Evolutionary conservation across 2,888 invertebrate genomes (phyloP).

Genomic region (Troides aeacus): DNA sequence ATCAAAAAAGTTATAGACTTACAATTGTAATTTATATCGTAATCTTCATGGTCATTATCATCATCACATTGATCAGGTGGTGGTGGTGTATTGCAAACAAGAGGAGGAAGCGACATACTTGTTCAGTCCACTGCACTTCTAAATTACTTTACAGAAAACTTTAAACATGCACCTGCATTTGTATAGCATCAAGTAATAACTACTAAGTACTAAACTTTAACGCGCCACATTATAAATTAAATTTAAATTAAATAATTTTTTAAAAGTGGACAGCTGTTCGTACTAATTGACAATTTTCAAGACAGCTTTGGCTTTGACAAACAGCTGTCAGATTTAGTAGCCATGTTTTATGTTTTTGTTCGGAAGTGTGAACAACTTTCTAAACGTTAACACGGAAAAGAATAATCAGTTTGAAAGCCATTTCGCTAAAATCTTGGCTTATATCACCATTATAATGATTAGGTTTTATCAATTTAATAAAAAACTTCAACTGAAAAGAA

Average conservation of each 20-base stretch:
- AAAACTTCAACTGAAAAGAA: too few relatives aligned
- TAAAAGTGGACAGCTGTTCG: slow-evolving; percentile 68
- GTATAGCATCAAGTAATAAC: not conserved
- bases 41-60: slow-evolving; percentile 79
- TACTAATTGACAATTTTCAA: slow-evolving; percentile 62
- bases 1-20: slow-evolving; percentile 41
- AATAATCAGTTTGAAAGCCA: too few relatives aligned
- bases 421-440: too few relatives aligned
- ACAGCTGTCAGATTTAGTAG: slow-evolving; percentile 35
- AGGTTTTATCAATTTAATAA: too few relatives aligned
- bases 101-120: slow-evolving; percentile 83
- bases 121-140: slow-evolving; percentile 25
- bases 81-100: slow-evolving; percentile 84
- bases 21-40: slow-evolving; percentile 70
- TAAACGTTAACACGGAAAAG: not conserved
- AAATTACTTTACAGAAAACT: slow-evolving; percentile 12
- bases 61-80: slow-evolving; percentile 83
- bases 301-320: slow-evolving; percentile 44
- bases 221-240: slow-evolving; percentile 32
- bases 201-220: slow-evolving; percentile 15
- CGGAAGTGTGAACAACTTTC: not conserved
- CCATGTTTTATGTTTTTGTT: slow-evolving; percentile 16
- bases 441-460: too few relatives aligned
- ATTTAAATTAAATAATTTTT: slow-evolving; percentile 24
- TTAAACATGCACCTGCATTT: slow-evolving; percentile 20